Evolutionary conservation across 1,140 invertebrate genomes (phyloP), one percentile per base, ranked within the genome.

Genomic region (Ectropis grisescens): DNA sequence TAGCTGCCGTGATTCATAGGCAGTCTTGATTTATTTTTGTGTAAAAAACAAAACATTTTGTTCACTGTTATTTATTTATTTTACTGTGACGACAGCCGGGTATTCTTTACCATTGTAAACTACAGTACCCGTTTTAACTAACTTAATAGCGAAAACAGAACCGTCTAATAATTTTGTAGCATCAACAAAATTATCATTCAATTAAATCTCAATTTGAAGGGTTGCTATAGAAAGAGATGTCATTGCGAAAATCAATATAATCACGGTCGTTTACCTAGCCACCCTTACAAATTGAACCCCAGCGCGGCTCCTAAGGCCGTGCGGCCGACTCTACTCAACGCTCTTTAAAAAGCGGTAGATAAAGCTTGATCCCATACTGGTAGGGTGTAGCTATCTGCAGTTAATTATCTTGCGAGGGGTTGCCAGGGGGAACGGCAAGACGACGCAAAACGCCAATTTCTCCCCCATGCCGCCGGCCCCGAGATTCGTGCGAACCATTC

Each of bases 371-470:
- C 53, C 53, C 51, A 58, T 61, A 58, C 61, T 47, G 2, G 39
- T 42, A 44, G 52, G 52, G 51, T 38, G 57, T 52, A 55, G 52
- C 49, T 74, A 76, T 74, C 75, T 76, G 68, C 68, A 75, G 71
- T 76, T 80, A 80, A 76, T 80, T 76, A 75, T 78, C 68, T 76
- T n/a, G 31, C 48, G 57, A 54, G 54, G 33, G 33, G 48, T 70
- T 4, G 16, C 3, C 8, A 8, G 16, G 65, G 68, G 68, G 54
- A 52, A 47, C 57, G 59, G 60, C 53, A 65, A 57, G 64, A 53
- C 47, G 52, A 50, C 53, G 54, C 56, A 45, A 62, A 47, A 57
- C 66, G 57, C 54, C 65, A 64, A 61, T 62, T 59, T 47, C 67
- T 59, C 58, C 65, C 66, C 59, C 35, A 41, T 40, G 32, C 19